These are phyloP conservation scores for Chelidonichthys spinosus DNA, from an alignment of 2,797 vertebrate genomes.

Conservation along the genomic window DNA sequence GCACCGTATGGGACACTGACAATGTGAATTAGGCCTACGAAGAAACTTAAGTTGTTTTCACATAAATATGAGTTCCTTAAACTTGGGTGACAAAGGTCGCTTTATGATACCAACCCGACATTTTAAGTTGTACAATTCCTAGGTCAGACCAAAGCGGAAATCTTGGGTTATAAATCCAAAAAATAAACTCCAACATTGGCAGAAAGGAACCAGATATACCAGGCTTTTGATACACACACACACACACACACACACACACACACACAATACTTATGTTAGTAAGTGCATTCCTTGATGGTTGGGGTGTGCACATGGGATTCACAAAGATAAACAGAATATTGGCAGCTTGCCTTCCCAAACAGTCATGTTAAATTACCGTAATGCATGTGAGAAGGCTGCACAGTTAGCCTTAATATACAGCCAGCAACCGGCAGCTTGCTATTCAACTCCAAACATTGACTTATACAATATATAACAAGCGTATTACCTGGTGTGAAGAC, in stretches of 20 bases:
- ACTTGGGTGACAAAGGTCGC: no score
- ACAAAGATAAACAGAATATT: no score
- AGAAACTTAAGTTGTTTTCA: not conserved
- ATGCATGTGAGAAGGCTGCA: not conserved
- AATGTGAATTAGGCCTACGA: not conserved
- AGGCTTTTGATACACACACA: not conserved
- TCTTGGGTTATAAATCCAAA: no score
- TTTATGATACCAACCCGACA: no score
- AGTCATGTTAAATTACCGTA: not conserved
- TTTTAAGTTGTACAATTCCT: no score
- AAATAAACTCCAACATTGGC: no score
- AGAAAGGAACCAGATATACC: not conserved
- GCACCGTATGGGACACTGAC: not conserved
- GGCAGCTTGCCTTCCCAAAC: not conserved
- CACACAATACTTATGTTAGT: not conserved
- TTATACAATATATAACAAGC: not conserved
- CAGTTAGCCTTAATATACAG: not conserved
- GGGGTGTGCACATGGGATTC: not conserved
- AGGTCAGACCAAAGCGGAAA: no score
- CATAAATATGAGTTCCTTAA: no score
- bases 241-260: not conserved
- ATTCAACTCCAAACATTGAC: not conserved
- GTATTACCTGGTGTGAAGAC: slow-evolving; percentile 56
- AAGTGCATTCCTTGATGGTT: not conserved
- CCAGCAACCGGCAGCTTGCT: not conserved